Evolutionary conservation across 2,113 vertebrate genomes (phyloP), one percentile per base, ranked within the genome.

Genomic region (Hypomesus transpacificus): DNA sequence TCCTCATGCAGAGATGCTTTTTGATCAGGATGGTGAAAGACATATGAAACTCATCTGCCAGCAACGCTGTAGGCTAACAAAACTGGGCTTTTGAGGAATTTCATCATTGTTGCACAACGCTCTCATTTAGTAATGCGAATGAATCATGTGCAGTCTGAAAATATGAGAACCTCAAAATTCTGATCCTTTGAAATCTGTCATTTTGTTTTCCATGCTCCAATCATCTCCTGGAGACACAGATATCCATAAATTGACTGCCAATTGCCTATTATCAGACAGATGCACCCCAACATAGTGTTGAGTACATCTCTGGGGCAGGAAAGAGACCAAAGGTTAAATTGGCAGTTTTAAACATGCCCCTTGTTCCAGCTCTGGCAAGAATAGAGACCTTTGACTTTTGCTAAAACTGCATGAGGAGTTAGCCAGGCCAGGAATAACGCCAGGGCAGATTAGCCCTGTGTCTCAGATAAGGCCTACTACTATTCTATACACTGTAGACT

Each of bases 341-440:
- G 9, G 56, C 58, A 62, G 69, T 28, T 62, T 50, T 11, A 39
- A 14, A 71, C 14, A 18, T 16, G 53, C 16, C 21, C 21, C 14
- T 21, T 57, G 53, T 22, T 61, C 83, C 78, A 73, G 50, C 69
- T 73, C 74, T 17, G 4, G 28, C 51, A 22, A 87, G 86, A 89
- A 76, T 83, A 63, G 75, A 87, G 86, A 89, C 85, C 87, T 79
- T 73, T 81, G 39, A 46, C 66, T 75, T 81, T 80, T 73, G 79
- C 83, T 28, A 18, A 4, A 24, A 8, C 83, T 82, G 82, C 82
- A 87, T 81, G 85, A 87, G 86, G 87, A 83, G 85, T 89, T 90
- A 85, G 78, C 78, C 84, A 76, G 82, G 74, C 77, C 80, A 78
- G 77, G 71, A 85, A 86, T 77, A 84, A 81, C 75, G 78, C 58